Evolutionary conservation across 2,888 invertebrate genomes (phyloP), one percentile per base, ranked within the genome.

Genomic region (Rhyacophila evoluta): DNA sequence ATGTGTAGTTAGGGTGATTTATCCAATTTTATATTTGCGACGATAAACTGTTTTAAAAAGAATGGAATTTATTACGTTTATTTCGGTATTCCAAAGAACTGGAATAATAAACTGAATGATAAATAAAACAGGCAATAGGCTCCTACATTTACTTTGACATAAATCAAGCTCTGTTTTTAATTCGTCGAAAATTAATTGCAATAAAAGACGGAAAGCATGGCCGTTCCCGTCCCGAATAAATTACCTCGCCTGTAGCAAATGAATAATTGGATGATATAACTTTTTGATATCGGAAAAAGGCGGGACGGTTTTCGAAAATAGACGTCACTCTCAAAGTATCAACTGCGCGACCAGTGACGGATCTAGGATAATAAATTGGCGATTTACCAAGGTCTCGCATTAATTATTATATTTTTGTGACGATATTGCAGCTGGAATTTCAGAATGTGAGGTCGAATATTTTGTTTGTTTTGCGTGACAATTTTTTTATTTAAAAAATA

Each of bases 161-260:
- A 55, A 55, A 55, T 55, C 55, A 55, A 55, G 55, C 55, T 12
- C 55, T 55, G 55, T 55, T 55, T 55, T 55, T 55, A 55, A 55
- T 55, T 55, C 55, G 55, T 55, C 55, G 55, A 55, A 55, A 55
- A 55, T 55, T 55, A 55, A 55, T 55, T 55, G 55, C 55, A 55
- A 55, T 55, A 55, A 55, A 55, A 55, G 55, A 55, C 55, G 55
- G 25, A 55, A 55, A 55, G 55, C 55, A 55, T 55, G 55, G 55
- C 19, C 19, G 55, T 55, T 55, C 19, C 55, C 55, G 55, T 25
- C 19, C 55, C 19, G 19, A 55, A 55, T 55, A 55, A 55, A 55
- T 55, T 55, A 55, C 55, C 55, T 55, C 55, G 55, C 55, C 19
- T 19, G 55, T 55, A 55, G 15, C 25, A 55, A 55, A 55, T 55